Evolutionary conservation across 1,140 invertebrate species (phyloP).

Genomic region (Planococcus citri): DNA sequence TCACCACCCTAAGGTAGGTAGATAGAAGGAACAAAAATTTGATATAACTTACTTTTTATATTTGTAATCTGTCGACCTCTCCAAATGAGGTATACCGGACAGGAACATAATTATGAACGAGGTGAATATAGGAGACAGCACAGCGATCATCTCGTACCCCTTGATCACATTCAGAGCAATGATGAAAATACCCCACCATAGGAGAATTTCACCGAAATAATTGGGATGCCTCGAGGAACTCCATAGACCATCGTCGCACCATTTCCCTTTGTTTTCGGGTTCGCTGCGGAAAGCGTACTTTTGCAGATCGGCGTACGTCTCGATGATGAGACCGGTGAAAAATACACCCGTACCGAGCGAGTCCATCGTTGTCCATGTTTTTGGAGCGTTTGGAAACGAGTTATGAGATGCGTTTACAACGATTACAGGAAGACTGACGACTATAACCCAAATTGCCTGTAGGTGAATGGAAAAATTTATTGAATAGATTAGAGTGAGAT

Average conservation of each 20-base stretch:
- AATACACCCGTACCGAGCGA: constrained; percentile 74
- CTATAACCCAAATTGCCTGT: constrained; percentile 85
- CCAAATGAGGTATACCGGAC: constrained; percentile 71
- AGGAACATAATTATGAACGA: constrained; percentile 77
- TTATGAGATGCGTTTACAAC: constrained; percentile 79
- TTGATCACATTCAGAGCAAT: constrained; percentile 75
- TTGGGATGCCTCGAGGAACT: constrained; percentile 81
- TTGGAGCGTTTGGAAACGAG: constrained; percentile 53
- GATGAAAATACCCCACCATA: constrained; percentile 89
- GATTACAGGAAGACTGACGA: constrained; percentile 80
- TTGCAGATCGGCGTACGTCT: constrained; percentile 80
- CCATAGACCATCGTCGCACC: constrained; percentile 85
- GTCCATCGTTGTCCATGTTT: constrained; percentile 70
- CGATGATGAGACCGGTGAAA: constrained; percentile 65
- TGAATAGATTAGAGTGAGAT: constrained; percentile 1
- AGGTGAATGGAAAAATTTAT: constrained; percentile 25
- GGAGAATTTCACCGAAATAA: constrained; percentile 85
- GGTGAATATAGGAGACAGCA: constrained; percentile 78
- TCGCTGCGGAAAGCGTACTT: constrained; percentile 82
- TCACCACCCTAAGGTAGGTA: too few relatives aligned
- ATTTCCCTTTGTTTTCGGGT: constrained; percentile 71
- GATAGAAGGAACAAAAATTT: not conserved
- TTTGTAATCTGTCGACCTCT: constrained; percentile 72
- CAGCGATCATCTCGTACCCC: constrained; percentile 64
- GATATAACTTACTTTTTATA: constrained; percentile 61